phyloP scores from a whole-genome alignment of 2,113 vertebrate genomes.

The Chaetops frenatus region DNA sequence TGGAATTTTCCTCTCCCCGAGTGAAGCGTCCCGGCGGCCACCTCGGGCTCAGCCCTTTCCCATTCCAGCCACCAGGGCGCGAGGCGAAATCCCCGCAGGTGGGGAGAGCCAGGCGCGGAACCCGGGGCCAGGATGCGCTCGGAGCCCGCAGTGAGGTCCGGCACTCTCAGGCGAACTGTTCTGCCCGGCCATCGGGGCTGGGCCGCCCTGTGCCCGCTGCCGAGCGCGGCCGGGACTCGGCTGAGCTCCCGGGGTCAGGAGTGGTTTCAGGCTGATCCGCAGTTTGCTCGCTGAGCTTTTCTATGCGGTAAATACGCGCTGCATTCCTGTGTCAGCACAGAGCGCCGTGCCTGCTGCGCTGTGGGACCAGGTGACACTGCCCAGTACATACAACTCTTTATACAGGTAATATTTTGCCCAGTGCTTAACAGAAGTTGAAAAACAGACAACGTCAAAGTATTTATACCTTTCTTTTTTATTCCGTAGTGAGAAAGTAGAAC shows the following conservation, averaged over 20 bases:
- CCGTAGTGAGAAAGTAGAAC: accelerated
- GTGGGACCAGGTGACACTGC: accelerated
- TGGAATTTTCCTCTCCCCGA: constrained; percentile 58
- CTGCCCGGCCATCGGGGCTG: accelerated
- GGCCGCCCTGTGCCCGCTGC: background rate
- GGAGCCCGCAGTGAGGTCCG: no score
- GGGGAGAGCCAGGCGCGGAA: background rate
- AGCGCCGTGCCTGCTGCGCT: background rate
- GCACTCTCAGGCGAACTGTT: accelerated
- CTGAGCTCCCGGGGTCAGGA: accelerated
- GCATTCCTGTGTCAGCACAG: background rate
- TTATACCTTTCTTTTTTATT: background rate
- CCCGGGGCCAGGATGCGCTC: background rate
- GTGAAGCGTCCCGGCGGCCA: background rate
- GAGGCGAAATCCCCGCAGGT: background rate
- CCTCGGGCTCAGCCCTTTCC: background rate
- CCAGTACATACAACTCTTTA: background rate
- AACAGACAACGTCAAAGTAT: background rate
- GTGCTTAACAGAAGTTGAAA: background rate
- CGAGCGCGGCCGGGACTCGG: no score
- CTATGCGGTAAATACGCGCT: accelerated
- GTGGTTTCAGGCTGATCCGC: accelerated
- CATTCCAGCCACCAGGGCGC: constrained; percentile 56
- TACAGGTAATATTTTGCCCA: background rate
- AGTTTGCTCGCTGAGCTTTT: accelerated